Evolutionary conservation across 2,888 invertebrate species (phyloP).

Genomic region (Aporophyla nigra): DNA sequence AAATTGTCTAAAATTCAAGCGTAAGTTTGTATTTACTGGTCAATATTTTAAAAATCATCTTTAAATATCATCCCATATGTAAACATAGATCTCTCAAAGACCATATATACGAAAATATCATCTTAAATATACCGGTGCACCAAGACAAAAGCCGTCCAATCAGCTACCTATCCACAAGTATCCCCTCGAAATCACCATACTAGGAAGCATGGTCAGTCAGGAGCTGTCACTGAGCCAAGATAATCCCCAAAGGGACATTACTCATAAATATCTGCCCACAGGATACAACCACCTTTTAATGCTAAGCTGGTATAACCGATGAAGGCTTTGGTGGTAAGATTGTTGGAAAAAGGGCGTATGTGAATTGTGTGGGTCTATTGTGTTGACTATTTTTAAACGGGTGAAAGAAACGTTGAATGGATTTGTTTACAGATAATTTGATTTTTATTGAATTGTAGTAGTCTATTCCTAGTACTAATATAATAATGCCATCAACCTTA

Average conservation of each 20-base stretch:
- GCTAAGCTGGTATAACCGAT: constrained; percentile 84
- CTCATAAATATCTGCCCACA: constrained; percentile 67
- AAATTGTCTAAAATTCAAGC: neutral
- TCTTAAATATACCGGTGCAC: constrained; percentile 3
- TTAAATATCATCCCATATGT: neutral
- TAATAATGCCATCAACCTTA: neutral
- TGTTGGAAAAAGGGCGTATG: constrained; percentile 27
- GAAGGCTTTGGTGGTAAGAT: constrained; percentile 77
- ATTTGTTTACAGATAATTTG: neutral
- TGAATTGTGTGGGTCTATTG: constrained; percentile 35
- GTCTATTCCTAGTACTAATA: neutral
- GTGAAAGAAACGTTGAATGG: neutral
- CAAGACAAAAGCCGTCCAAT: constrained; percentile 47
- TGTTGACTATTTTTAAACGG: neutral
- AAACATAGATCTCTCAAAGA: neutral
- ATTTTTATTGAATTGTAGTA: neutral
- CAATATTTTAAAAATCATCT: neutral
- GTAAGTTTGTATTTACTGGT: neutral
- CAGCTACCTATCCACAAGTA: constrained; percentile 18
- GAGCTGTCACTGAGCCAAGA: constrained; percentile 61
- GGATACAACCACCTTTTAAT: constrained; percentile 74
- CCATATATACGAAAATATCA: neutral
- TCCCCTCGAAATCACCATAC: constrained; percentile 31
- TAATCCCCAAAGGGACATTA: constrained; percentile 67
- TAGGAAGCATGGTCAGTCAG: constrained; percentile 61